Base-by-base conservation (phyloP, 1,140 invertebrate genomes). In the Mylabris phalerata region DNA sequence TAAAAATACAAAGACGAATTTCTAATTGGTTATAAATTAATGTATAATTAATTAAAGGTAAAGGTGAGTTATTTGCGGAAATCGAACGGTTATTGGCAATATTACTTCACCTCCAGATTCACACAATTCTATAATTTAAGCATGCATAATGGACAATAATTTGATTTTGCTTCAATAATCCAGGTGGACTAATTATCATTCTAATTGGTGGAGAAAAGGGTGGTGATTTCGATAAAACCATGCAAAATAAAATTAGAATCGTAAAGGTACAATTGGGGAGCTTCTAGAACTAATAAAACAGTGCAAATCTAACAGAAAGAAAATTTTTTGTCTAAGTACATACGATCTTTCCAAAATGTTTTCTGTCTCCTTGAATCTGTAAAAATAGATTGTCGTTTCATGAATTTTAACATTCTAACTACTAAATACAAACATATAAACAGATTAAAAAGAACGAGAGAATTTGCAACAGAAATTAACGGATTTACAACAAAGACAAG, bases 341-440 rank as follows among this genome's bases (percentile, higher is more conserved):
- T 90, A 89, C 86, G 87, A 84, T 88, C 87, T 82, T 78, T 90
- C 88, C 82, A 89, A 84, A 75, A 82, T 82, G 69, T 86, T 84
- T 81, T 90, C 87, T 75, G 84, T 84, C 78, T 90, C 87, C 86
- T 89, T 89, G 85, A 89, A 89, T 86, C 88, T 90, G 87, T 71
- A 89, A 42, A 90, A 84, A 80, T 72, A 76, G 42, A 67, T 52
- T 45, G 51, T 54, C 38, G 26, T 54, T 54, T 54, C 0, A 7
- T 32, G 7, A 32, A 32, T 54, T 44, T 54, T 19, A 19, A 19
- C 41, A 54, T 54, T 32, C 10, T 24, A 19, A 19, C 26, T 42
- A 45, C 43, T 24, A 54, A 48, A 32, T 32, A 32, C 44, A 42
- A 54, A 24, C 40, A 41, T 40, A 55, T 38, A 48, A 55, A 40